Evolutionary conservation across 2,797 vertebrate species (phyloP).

Genomic region (Labroides dimidiatus): DNA sequence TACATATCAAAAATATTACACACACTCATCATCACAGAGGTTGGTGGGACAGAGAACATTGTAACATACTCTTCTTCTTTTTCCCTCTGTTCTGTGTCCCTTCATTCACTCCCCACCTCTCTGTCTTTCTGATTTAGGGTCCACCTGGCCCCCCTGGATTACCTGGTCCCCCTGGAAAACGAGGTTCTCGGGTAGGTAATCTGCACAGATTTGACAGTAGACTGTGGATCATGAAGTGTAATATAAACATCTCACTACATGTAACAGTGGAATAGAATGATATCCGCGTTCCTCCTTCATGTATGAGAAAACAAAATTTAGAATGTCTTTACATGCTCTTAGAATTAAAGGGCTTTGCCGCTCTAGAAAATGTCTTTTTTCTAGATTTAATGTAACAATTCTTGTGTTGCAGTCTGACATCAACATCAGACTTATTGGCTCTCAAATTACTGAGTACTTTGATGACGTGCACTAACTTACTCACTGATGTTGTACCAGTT

Average conservation of each 20-base stretch:
- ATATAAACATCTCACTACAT: neutral
- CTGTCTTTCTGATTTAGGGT: constrained; percentile 85
- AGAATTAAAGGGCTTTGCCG: too few species aligned
- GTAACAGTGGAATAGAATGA: too few species aligned
- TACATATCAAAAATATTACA: constrained; percentile 30
- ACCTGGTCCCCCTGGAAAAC: constrained; percentile 92
- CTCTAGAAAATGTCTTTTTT: neutral
- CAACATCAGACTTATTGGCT: constrained; percentile 2
- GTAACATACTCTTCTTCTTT: constrained; percentile 51
- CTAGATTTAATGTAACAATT: neutral
- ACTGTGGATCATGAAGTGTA: neutral
- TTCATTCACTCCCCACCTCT: constrained; percentile 34
- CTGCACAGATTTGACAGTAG: neutral
- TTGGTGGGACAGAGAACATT: too few species aligned
- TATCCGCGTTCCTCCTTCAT: neutral
- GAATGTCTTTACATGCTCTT: too few species aligned
- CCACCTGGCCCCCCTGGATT: constrained; percentile 92
- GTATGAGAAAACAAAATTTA: neutral
- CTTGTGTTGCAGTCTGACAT: neutral
- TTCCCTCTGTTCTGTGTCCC: constrained; percentile 4
- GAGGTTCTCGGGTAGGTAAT: constrained; percentile 94
- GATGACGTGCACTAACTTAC: constrained; percentile 4
- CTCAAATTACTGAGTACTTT: neutral
- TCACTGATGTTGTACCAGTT: neutral
- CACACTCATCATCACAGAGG: constrained; percentile 55